These are phyloP conservation scores for Pogonocichla stellata DNA, from an alignment of 2,113 vertebrate genomes.

Conservation along the genomic window DNA sequence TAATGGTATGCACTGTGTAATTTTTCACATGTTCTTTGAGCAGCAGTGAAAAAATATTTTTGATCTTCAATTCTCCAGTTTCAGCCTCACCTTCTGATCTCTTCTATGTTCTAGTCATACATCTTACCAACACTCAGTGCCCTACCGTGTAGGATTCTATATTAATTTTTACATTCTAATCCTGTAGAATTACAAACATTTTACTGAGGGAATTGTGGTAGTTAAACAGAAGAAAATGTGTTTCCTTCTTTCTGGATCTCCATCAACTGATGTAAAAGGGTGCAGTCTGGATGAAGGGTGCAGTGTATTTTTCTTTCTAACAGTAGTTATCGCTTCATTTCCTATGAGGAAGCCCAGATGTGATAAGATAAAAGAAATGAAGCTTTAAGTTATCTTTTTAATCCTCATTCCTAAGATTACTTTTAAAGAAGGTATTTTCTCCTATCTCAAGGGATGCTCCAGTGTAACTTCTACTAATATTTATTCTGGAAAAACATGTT, in stretches of 20 bases:
- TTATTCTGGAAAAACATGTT: constrained; percentile 27
- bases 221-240: neutral
- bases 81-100: neutral
- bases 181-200: neutral
- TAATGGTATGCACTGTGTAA: rapidly evolving
- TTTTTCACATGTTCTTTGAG: neutral
- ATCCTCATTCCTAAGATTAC: constrained; percentile 75
- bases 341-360: constrained; percentile 63
- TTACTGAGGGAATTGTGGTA: neutral
- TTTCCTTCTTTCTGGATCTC: neutral
- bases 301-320: constrained; percentile 47
- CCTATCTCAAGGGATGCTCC: constrained; percentile 67
- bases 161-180: neutral
- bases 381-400: constrained; percentile 75
- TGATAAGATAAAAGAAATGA: constrained; percentile 78
- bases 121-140: neutral
- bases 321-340: constrained; percentile 55
- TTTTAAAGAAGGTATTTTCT: constrained; percentile 71
- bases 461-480: constrained; percentile 45
- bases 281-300: constrained; percentile 39
- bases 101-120: neutral
- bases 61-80: neutral
- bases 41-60: neutral
- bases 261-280: neutral
- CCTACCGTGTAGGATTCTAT: neutral